Base-by-base conservation (phyloP, 2,113 vertebrate genomes). In the Bucco capensis region DNA sequence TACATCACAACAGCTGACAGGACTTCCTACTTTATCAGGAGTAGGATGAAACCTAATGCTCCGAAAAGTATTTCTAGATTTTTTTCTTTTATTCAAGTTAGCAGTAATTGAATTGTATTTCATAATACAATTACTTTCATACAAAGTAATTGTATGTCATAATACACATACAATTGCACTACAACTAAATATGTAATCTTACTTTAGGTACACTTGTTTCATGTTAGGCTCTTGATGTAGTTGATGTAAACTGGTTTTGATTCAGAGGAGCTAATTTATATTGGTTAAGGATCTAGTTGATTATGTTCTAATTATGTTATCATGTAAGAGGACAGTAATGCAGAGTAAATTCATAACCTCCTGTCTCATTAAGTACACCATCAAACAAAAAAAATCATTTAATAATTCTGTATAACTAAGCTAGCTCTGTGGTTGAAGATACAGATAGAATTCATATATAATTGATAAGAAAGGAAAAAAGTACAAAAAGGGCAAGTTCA, bases 381-480 rank as follows among this genome's bases (percentile, higher is more conserved):
- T 53, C 47, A 78, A 87, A 76, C 7, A 24, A 35, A 79, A 51
- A 37, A 61, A 19, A 7, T 27, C 10, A 73, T 76, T 85, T 79
- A 90, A 64, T 79, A 73, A 57, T 84, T 83, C 14, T 84, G 8
- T 79, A 44, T 85, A 88, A 67, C 60, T 67, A 81, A 79, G 33
- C 7, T 64, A 8, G 2, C 31, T 67, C 14, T 58, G 19, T 78
- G n/a, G 28, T 19, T 70, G 47, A 67, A 85, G 61, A 33, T 64
- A 37, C 4, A 40, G 49, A 24, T 15, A 76, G 57, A 74, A 64
- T 25, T 4, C 4, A 35, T 64, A 8, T 6, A 22, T 62, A 82
- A 87, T 12, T 86, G 69, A 51, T 58, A 60, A 53, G n/a, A 40
- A 80, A 24, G 21, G 86, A 88, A 90, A 60, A 67, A 86, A 87